phyloP scores from a whole-genome alignment of 2,797 vertebrate genomes.

The Otolemur crassicaudatus region DNA sequence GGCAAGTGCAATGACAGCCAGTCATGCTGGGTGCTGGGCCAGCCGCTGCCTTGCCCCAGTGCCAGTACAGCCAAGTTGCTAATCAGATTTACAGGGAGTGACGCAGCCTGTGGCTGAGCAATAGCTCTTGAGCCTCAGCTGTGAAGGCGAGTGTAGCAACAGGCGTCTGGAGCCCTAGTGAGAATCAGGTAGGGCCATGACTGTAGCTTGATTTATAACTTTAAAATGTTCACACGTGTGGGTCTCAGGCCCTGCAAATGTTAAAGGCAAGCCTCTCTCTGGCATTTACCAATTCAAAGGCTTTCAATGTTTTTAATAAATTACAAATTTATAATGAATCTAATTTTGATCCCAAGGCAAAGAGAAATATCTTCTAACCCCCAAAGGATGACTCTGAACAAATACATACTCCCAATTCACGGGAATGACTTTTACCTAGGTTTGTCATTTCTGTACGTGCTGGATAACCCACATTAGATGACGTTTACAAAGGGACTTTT shows the following conservation, averaged over 20 bases:
- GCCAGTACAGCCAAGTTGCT: not conserved
- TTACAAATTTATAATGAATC: not conserved
- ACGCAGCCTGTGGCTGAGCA: not conserved
- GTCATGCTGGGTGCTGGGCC: not conserved
- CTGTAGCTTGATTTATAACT: not conserved
- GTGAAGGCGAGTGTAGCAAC: not conserved
- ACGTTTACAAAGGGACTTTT: not conserved
- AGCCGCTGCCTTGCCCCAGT: not conserved
- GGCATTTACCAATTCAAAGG: not conserved
- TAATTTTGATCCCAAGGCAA: not conserved
- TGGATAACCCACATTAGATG: not conserved
- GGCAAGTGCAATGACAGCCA: not conserved
- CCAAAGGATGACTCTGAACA: not conserved
- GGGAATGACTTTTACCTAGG: not conserved
- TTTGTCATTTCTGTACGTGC: not conserved
- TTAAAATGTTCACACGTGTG: not conserved
- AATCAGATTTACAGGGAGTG: not conserved
- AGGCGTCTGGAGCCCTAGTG: not conserved
- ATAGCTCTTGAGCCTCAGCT: not conserved
- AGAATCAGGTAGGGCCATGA: not conserved
- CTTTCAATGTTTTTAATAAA: conserved; percentile 5
- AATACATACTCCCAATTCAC: not conserved
- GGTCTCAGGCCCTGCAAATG: not conserved
- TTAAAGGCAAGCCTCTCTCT: not conserved
- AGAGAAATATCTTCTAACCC: conserved; percentile 5